These are phyloP conservation scores for Sycophila sp. DNA, from an alignment of 1,140 invertebrate genomes.

Conservation along the genomic window DNA sequence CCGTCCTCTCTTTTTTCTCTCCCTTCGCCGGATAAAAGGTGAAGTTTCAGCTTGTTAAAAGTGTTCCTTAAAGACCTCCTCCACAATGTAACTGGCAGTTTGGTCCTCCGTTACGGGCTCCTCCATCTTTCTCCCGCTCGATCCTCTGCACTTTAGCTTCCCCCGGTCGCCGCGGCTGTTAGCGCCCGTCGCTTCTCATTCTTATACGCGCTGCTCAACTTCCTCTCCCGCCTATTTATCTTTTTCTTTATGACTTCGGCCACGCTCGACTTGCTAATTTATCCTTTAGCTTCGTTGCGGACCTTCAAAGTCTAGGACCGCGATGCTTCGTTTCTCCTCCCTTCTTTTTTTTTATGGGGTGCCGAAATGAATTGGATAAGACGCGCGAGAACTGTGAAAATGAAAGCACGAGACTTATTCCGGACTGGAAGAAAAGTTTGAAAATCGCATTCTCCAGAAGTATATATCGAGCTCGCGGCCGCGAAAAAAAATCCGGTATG, in stretches of 20 bases:
- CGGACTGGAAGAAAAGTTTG: no score
- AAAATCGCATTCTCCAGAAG: no score
- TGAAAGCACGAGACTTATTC: no score
- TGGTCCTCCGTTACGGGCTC: slow-evolving; percentile 20
- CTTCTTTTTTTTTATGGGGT: neutral
- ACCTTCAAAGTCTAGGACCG: neutral
- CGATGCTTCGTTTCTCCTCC: no score
- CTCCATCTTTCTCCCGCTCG: neutral
- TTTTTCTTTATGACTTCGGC: neutral
- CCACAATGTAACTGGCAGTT: slow-evolving; percentile 44
- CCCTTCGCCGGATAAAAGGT: slow-evolving; percentile 36
- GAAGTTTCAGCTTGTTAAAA: slow-evolving; percentile 52
- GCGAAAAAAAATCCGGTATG: no score
- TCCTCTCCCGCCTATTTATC: neutral
- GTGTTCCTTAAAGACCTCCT: slow-evolving; percentile 43
- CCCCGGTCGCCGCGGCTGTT: neutral
- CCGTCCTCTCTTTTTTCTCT: neutral
- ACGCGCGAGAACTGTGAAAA: no score
- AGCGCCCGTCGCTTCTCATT: neutral
- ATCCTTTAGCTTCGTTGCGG: neutral
- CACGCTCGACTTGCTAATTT: neutral
- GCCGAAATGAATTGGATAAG: no score
- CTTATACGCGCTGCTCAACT: neutral
- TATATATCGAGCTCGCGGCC: no score
- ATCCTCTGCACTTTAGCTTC: slow-evolving; percentile 21